A percentile compares a stretch with the other conserved stretches of the same genome.
Conservation (phyloP, 2,888 invertebrate genomes). For the Sinohyriopsis cumingii region DNA sequence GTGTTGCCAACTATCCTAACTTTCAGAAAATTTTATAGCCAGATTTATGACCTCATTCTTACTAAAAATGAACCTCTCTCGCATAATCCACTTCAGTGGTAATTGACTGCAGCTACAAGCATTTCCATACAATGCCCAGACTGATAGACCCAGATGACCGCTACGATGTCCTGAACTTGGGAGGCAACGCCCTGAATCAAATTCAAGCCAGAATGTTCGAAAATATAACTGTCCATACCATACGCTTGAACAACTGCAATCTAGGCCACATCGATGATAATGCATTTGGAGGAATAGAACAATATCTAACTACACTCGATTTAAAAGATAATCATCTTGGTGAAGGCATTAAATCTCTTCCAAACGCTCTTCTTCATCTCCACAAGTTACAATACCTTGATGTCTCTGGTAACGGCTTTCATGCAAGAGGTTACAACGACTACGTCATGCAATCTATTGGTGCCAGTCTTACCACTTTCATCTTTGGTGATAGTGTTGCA, state of each 20-base stretch:
- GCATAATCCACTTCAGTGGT: no score
- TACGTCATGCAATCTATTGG: conserved; percentile 14
- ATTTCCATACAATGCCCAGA: no score
- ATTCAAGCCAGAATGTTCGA: background rate
- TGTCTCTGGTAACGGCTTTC: conserved; percentile 10
- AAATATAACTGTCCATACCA: background rate
- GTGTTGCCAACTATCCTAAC: no score
- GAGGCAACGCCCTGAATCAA: no score
- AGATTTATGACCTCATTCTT: no score
- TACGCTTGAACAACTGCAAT: conserved; percentile 8
- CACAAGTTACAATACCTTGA: conserved; percentile 6
- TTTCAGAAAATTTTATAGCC: no score
- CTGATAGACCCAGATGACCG: no score
- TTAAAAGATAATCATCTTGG: conserved; percentile 8
- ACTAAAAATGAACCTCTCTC: no score
- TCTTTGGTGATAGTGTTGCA: conserved; percentile 26
- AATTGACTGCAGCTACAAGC: no score
- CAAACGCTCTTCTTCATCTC: conserved; percentile 6
- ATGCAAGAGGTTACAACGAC: background rate
- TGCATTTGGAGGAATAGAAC: conserved; percentile 7
- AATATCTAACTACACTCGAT: conserved; percentile 4
- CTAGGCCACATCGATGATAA: conserved; percentile 1
- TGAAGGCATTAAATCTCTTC: background rate
- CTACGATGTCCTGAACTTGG: no score
- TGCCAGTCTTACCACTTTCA: conserved; percentile 16